phyloP scores from a whole-genome alignment of 2,113 vertebrate species.

The Oophaga pumilio region DNA sequence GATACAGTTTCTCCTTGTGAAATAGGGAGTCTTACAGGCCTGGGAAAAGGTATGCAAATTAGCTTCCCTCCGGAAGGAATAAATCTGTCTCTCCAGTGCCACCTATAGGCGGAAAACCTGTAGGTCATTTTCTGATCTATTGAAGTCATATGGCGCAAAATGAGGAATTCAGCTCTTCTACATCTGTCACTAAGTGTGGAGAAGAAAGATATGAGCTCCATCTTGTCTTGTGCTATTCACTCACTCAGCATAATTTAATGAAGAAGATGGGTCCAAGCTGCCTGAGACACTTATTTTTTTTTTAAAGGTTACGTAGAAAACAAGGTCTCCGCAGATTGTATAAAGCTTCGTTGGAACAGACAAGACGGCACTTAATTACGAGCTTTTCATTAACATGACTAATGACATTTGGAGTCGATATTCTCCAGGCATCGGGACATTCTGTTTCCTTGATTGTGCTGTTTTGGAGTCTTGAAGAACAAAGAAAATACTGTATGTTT shows the following conservation, averaged over 20 bases:
- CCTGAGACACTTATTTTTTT: neutral
- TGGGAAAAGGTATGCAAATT: too few relatives aligned
- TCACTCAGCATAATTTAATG: slow-evolving; percentile 3
- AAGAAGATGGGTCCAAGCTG: neutral
- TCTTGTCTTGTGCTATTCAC: neutral
- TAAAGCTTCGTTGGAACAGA: slow-evolving; percentile 28
- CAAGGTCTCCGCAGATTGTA: neutral
- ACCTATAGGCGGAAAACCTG: too few relatives aligned
- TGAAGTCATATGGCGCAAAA: neutral
- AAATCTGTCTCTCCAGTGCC: too few relatives aligned
- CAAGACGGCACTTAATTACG: slow-evolving; percentile 36
- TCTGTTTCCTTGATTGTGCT: neutral
- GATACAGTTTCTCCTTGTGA: too few relatives aligned
- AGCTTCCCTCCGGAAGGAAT: too few relatives aligned
- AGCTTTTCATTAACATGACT: slow-evolving; percentile 42
- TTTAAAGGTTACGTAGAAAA: neutral
- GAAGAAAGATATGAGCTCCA: neutral
- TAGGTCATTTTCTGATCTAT: too few relatives aligned
- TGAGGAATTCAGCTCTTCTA: neutral
- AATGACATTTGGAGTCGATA: slow-evolving; percentile 34
- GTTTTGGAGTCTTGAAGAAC: slow-evolving; percentile 18
- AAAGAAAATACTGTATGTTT: neutral
- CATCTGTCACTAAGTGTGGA: neutral
- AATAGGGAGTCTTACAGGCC: too few relatives aligned
- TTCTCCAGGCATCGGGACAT: slow-evolving; percentile 26